A percentile compares a stretch with the other conserved stretches of the same genome.
These are phyloP conservation scores for Iphiclides podalirius DNA, from an alignment of 2,888 invertebrate genomes.

Conservation along the genomic window DNA sequence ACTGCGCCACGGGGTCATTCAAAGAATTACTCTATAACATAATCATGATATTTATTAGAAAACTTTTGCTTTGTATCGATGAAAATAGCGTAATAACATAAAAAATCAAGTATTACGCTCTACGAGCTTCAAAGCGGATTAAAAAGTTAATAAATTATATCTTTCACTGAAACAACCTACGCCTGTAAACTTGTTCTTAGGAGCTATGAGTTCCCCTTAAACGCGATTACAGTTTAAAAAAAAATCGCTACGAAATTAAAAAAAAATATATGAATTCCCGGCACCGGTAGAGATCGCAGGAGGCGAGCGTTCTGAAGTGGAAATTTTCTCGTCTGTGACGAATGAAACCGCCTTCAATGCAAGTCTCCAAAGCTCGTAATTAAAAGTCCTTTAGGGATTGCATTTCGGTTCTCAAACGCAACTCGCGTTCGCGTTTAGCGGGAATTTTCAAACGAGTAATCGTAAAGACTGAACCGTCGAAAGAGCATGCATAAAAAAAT, in stretches of 20 bases:
- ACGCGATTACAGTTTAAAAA: conserved; percentile 16
- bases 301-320: conserved; percentile 12
- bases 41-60: too few relatives aligned
- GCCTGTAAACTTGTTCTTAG: conserved; percentile 17
- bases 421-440: conserved; percentile 4
- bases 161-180: too few relatives aligned
- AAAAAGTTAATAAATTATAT: too few relatives aligned
- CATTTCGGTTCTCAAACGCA: conserved; percentile 3
- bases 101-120: too few relatives aligned
- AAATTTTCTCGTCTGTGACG: conserved; percentile 19
- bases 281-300: neutral
- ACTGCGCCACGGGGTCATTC: too few relatives aligned
- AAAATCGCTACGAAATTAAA: conserved; percentile 2
- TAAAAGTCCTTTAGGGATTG: conserved; percentile 13
- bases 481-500: too few relatives aligned
- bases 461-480: conserved; percentile 12
- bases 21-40: too few relatives aligned
- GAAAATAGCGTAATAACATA: too few relatives aligned
- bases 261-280: too few relatives aligned
- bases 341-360: conserved; percentile 1
- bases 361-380: conserved; percentile 7
- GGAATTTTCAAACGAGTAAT: neutral
- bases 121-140: too few relatives aligned
- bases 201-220: conserved; percentile 8
- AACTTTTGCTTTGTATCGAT: too few relatives aligned